Evolutionary conservation across 2,888 invertebrate species (phyloP), one percentile per base, ranked within the genome.

Genomic region (Cheilosia vulpina): DNA sequence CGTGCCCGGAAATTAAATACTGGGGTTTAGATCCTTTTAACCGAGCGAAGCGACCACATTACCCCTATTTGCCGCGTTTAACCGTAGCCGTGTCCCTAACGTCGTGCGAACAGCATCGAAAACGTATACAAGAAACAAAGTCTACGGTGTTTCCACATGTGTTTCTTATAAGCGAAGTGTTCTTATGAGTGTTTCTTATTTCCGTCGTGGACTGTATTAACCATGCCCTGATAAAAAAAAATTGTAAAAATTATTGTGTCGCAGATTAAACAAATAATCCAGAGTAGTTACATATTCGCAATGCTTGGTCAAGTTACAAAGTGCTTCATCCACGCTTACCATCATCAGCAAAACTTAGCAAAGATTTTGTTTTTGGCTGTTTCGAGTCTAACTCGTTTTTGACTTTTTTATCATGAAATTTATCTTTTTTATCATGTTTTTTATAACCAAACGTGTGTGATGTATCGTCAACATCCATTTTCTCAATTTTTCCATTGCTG

Each of bases 281-380:
- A 31, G 13, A 17, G 45, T 17, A 17, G 45, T 38, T 27, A 17
- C 41, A 43, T 27, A 60, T 17, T 47, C 19, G 15, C 19, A 50
- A 19, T 19, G 50, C 13, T 47, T 72, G 60, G 43, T 45, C 4
- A 52, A 58, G 53, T 66, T 38, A 38, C 50, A 5, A 34, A 45
- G 19, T 47, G 41, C 15, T 17, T n/a, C 27, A 55, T 69, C 58
- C 43, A 90, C 92, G 87, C 90, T 90, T 90, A 93, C 93, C 95
- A 93, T 95, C 95, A 89, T 96, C 96, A 87, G 95, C 97, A 91
- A 98, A 98, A 93, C 98, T 98, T 45, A 98, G 93, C 81, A 97
- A 93, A 55, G 93, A 93, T 77, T 91, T 92, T 88, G 94, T 94
- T 79, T 90, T 91, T 2, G 60, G 21, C 87, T 92, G 92, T 89